Conservation (phyloP, 1,140 invertebrate genomes). For the Diachasmimorpha longicaudata region DNA sequence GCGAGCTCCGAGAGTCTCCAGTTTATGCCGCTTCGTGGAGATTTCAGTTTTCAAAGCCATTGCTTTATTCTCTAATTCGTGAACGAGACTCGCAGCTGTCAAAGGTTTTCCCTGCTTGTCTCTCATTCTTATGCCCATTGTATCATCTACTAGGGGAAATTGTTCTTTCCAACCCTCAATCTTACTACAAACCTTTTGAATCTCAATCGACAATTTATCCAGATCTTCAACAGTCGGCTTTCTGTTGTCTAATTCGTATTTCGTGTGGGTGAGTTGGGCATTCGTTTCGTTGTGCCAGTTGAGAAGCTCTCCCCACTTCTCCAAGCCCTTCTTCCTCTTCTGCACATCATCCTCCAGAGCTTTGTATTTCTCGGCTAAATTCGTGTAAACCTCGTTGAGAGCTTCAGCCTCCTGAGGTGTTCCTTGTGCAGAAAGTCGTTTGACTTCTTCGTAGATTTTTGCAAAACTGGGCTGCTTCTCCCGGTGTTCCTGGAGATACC, state of each 20-base stretch:
- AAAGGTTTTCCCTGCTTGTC: constrained; percentile 73
- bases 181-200: constrained; percentile 57
- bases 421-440: constrained; percentile 73
- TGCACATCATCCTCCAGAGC: constrained; percentile 76
- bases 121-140: constrained; percentile 70
- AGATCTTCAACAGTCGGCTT: constrained; percentile 73
- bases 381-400: constrained; percentile 77
- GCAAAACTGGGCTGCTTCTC: constrained; percentile 78
- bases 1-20: constrained; percentile 72
- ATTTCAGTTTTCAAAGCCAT: constrained; percentile 70
- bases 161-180: constrained; percentile 71
- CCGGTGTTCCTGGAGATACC: constrained; percentile 79
- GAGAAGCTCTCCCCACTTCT: constrained; percentile 84
- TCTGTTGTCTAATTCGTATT: constrained; percentile 78
- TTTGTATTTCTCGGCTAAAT: constrained; percentile 78
- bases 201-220: constrained; percentile 70
- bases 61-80: constrained; percentile 74
- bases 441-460: constrained; percentile 82
- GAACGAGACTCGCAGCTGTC: constrained; percentile 72
- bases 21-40: constrained; percentile 68
- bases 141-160: constrained; percentile 71
- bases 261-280: constrained; percentile 79
- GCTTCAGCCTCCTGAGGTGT: constrained; percentile 73
- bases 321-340: constrained; percentile 75
- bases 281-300: constrained; percentile 83